Conservation (phyloP, 1,140 invertebrate genomes). For the Drosophila lacteicornis region DNA sequence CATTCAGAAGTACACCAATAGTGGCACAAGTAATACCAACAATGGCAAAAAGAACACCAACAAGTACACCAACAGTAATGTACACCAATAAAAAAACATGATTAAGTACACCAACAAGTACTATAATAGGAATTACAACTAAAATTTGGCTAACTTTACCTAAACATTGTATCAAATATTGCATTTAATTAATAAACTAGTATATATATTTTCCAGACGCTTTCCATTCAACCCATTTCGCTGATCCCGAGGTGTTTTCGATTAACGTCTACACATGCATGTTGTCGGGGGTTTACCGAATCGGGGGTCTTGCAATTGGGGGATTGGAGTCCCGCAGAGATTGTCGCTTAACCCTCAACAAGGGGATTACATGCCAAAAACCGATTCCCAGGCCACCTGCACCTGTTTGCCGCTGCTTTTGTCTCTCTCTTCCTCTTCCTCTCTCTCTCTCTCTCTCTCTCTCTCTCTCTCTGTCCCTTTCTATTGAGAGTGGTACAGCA, state of each 20-base stretch:
- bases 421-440: neutral
- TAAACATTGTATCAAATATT: neutral
- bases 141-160: neutral
- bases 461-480: too few relatives aligned
- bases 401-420: slow-evolving; percentile 14
- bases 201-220: neutral
- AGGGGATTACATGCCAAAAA: slow-evolving; percentile 37
- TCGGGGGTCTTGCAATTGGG: slow-evolving; percentile 1
- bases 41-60: too few relatives aligned
- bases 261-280: slow-evolving; percentile 20
- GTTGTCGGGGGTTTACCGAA: neutral
- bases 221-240: neutral
- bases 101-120: neutral
- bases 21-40: too few relatives aligned
- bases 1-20: too few relatives aligned
- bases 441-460: too few relatives aligned
- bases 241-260: slow-evolving; percentile 18
- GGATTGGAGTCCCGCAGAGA: slow-evolving; percentile 31
- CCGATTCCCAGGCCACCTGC: slow-evolving; percentile 33
- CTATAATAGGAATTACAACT: neutral
- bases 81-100: too few relatives aligned
- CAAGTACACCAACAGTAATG: too few relatives aligned
- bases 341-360: slow-evolving; percentile 36
- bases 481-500: slow-evolving; percentile 27
- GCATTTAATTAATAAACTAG: neutral